Evolutionary conservation across 2,797 vertebrate genomes (phyloP).

Genomic region (Syncerus caffer): DNA sequence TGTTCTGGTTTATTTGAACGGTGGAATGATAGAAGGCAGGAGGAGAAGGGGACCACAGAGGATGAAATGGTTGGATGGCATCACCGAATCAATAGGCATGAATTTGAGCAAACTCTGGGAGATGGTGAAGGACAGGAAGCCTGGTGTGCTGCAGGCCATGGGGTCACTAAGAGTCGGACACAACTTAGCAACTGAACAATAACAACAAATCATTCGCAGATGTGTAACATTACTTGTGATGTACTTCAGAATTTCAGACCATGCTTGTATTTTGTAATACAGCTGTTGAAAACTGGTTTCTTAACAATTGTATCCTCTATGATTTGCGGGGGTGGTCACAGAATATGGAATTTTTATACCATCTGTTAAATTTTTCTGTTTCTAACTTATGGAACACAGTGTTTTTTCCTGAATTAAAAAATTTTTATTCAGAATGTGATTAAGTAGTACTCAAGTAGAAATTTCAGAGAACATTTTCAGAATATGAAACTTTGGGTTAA

Average conservation of each 20-base stretch:
- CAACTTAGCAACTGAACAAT: background rate
- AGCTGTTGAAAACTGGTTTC: conserved; percentile 21
- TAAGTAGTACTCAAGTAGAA: background rate
- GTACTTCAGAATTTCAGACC: conserved; percentile 24
- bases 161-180: background rate
- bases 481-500: conserved; percentile 20
- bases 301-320: background rate
- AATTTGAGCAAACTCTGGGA: background rate
- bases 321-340: background rate
- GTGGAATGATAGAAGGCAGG: background rate
- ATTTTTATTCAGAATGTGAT: background rate
- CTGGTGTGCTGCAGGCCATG: background rate
- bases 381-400: background rate
- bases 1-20: background rate
- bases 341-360: background rate
- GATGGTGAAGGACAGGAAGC: background rate
- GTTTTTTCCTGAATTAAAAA: background rate
- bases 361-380: conserved; percentile 9
- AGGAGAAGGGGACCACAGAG: background rate
- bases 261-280: background rate
- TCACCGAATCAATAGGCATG: background rate
- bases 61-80: background rate
- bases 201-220: background rate
- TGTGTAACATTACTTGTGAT: background rate
- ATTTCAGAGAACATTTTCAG: conserved; percentile 46